Evolutionary conservation across 2,888 invertebrate species (phyloP).

Genomic region (Lypha dubia): DNA sequence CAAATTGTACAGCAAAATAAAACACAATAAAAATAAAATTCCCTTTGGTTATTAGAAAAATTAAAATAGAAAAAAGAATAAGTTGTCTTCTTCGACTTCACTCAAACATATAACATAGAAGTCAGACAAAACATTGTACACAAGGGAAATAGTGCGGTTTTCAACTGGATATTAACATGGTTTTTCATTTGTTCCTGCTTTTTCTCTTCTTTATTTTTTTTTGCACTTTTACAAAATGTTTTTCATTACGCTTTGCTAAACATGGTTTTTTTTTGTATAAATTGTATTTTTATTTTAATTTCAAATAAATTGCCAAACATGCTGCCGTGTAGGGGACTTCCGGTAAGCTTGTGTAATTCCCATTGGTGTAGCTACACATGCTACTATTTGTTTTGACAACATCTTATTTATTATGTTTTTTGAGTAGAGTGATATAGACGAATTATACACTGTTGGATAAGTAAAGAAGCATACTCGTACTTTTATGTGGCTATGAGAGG

Average conservation of each 20-base stretch:
- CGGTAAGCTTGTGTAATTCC: conserved; percentile 1
- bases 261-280: background rate
- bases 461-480: too few relatives aligned
- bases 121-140: conserved; percentile 17
- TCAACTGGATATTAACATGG: conserved; percentile 61
- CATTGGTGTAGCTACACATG: background rate
- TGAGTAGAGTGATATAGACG: too few relatives aligned
- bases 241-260: conserved; percentile 65
- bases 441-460: too few relatives aligned
- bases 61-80: background rate
- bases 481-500: too few relatives aligned
- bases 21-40: background rate
- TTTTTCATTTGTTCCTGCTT: conserved; percentile 26
- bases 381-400: background rate
- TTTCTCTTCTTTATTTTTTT: conserved; percentile 1
- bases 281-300: background rate
- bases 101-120: background rate
- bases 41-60: background rate
- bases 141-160: conserved; percentile 66
- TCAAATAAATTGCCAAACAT: conserved; percentile 14
- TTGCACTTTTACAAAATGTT: conserved; percentile 53
- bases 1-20: background rate
- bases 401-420: too few relatives aligned
- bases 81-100: background rate
- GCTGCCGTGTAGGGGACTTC: background rate